Evolutionary conservation across 2,113 vertebrate species (phyloP).

Genomic region (Scytalopus superciliaris): DNA sequence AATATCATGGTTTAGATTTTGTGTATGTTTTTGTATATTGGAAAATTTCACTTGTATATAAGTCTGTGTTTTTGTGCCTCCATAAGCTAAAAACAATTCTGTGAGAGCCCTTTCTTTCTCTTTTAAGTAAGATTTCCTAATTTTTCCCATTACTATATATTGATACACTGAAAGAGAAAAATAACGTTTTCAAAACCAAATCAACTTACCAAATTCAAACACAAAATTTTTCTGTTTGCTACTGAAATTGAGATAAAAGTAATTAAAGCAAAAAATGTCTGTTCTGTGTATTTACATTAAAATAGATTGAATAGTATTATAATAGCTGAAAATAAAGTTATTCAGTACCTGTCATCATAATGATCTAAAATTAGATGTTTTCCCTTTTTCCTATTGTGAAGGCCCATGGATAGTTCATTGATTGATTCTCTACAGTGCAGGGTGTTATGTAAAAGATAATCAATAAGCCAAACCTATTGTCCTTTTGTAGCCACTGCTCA

Average conservation of each 20-base stretch:
- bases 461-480: background rate
- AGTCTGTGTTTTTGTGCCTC: background rate
- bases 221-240: background rate
- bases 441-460: background rate
- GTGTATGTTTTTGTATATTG: background rate
- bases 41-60: background rate
- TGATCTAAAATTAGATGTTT: background rate
- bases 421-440: background rate
- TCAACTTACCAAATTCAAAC: background rate
- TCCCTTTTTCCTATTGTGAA: background rate
- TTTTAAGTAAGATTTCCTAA: background rate
- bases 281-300: background rate
- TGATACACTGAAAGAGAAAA: background rate
- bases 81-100: background rate
- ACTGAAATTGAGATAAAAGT: background rate
- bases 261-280: background rate
- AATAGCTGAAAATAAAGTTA: background rate
- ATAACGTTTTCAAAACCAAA: background rate
- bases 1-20: background rate
- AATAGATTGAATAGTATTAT: background rate
- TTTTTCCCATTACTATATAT: background rate
- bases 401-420: background rate
- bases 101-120: background rate
- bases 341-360: background rate
- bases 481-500: background rate